Base-by-base conservation (phyloP, 1,140 invertebrate genomes). In the Achroia grisella region DNA sequence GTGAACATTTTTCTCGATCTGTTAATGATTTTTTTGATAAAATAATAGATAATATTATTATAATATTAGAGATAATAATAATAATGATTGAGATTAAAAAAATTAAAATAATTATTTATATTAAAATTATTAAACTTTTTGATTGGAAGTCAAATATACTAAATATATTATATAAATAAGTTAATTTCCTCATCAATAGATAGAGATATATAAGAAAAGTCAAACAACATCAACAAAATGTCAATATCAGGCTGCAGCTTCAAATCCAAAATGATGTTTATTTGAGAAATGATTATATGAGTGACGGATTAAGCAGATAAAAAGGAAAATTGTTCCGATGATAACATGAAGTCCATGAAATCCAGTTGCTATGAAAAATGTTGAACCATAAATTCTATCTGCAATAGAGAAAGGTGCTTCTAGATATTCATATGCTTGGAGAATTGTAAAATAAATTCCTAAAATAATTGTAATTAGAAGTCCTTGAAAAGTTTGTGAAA, bases 211-310 rank as follows among this genome's bases (percentile, higher is more conserved):
- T 52, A 92, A 62, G 61, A 92, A 92, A 87, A 93, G 77, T 89
- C 91, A 93, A 8, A 93, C 87, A 59, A 92, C 87, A 88, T 93
- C 90, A 41, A 93, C 89, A 88, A 93, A 93, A 79, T 92, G 90
- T 90, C 91, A 93, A 53, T 92, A 93, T 90, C 91, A 92, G 15
- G 89, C 87, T 43, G 89, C 88, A 44, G 88, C 88, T 88, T 93
- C 90, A 87, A 92, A 92, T 56, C 89, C 88, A 74, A 92, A 90
- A 66, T 92, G 89, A 73, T 92, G 90, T 39, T 47, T 80, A 59
- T 44, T 81, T 36, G 88, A 90, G 70, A 91, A 91, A 59, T 92
- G 88, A 40, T 75, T 68, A 45, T 65, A 71, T 48, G 73, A 57
- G 50, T 88, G 66, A 32, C 90, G 89, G 37, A 88, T 43, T 56